These are phyloP conservation scores for Solenodon paradoxus DNA, from an alignment of 2,113 vertebrate genomes.

Conservation along the genomic window DNA sequence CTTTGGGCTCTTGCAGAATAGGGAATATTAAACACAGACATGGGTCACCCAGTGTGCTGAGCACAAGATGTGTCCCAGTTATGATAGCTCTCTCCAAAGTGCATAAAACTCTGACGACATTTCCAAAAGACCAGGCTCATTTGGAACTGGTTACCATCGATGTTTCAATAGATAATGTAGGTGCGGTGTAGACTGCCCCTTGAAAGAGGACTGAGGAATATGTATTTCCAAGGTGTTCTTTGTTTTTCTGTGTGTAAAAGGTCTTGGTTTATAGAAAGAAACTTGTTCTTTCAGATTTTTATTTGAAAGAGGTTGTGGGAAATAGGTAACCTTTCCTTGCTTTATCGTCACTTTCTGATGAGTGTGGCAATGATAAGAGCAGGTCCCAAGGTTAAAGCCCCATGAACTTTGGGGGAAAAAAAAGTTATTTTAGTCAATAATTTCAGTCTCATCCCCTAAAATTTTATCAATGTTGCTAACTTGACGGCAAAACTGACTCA, in stretches of 20 bases:
- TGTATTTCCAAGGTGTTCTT: not conserved
- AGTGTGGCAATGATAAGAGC: not conserved
- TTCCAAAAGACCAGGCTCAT: not conserved
- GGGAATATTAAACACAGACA: not conserved
- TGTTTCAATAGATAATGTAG: not conserved
- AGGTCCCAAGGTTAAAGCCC: not conserved
- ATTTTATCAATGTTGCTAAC: not conserved
- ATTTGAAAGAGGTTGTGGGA: constrained; percentile 11
- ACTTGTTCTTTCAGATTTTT: not conserved
- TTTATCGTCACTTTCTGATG: not conserved
- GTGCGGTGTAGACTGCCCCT: not conserved
- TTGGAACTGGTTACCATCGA: not conserved
- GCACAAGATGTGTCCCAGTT: no score
- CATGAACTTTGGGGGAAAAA: not conserved
- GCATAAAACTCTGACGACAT: not conserved
- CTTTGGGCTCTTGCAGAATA: not conserved
- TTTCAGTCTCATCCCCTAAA: not conserved
- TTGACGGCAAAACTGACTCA: not conserved
- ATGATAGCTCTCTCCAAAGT: not conserved
- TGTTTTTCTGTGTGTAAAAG: not conserved
- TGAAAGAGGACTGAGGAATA: not conserved
- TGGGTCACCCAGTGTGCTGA: not conserved
- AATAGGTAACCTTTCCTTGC: not conserved
- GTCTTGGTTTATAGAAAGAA: constrained; percentile 22
- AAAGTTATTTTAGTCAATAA: not conserved